These are phyloP conservation scores for Anarhynchus alexandrinus DNA, from an alignment of 2,113 vertebrate species.

Conservation along the genomic window DNA sequence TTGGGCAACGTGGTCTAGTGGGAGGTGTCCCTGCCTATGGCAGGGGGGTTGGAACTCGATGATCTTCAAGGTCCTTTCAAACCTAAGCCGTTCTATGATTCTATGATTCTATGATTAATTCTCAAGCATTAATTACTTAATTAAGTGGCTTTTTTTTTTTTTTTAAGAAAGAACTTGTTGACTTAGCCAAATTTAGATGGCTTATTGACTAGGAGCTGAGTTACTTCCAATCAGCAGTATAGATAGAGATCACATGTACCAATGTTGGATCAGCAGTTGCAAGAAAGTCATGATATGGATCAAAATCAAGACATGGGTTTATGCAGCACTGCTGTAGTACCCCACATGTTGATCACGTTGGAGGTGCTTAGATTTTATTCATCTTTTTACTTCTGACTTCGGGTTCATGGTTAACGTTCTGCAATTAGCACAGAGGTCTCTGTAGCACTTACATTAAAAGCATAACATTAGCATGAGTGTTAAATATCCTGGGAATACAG, in stretches of 20 bases:
- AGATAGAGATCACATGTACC: neutral
- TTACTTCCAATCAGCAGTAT: neutral
- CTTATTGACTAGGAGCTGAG: neutral
- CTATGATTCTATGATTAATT: no score
- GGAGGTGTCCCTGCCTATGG: no score
- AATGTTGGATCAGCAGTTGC: neutral
- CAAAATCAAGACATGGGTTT: neutral
- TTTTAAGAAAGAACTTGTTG: neutral
- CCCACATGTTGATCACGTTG: neutral
- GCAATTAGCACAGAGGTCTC: conserved; percentile 3
- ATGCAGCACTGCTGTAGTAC: neutral
- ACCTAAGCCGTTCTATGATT: no score
- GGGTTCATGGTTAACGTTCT: neutral
- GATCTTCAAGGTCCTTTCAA: no score
- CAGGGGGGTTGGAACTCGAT: no score
- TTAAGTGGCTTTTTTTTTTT: neutral
- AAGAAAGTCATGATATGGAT: neutral
- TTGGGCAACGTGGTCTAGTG: no score
- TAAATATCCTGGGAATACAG: neutral
- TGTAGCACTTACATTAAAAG: conserved; percentile 22
- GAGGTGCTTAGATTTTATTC: neutral
- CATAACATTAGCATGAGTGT: conserved; percentile 1
- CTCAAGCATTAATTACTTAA: neutral
- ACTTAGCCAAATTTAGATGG: neutral
- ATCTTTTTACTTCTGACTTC: neutral